Evolutionary conservation across 2,888 invertebrate genomes (phyloP).

Genomic region (Nemoura dubitans): DNA sequence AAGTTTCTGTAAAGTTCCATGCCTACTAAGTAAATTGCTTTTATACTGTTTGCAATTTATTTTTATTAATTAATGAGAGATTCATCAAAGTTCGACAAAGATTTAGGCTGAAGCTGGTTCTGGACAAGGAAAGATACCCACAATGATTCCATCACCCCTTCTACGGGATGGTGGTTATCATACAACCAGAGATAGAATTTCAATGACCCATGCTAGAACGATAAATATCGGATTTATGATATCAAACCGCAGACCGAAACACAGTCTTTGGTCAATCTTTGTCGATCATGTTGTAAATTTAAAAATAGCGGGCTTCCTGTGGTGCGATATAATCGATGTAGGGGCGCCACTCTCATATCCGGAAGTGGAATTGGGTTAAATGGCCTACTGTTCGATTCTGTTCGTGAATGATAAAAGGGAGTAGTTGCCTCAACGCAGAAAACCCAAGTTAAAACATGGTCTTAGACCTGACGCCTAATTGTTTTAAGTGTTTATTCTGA

Average conservation of each 20-base stretch:
- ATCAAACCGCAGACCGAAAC: too few species aligned
- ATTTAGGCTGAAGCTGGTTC: too few species aligned
- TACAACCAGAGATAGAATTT: too few species aligned
- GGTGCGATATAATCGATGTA: background rate
- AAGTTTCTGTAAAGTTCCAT: constrained; percentile 38
- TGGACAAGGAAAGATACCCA: too few species aligned
- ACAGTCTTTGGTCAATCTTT: too few species aligned
- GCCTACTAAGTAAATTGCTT: constrained; percentile 49
- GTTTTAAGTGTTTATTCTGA: background rate
- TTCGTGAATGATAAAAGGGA: background rate
- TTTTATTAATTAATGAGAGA: too few species aligned
- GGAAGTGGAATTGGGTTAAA: constrained; percentile 46
- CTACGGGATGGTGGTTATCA: too few species aligned
- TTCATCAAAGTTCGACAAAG: too few species aligned
- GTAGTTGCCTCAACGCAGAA: constrained; percentile 37
- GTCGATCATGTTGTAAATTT: background rate
- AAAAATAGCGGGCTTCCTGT: background rate
- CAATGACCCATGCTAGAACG: too few species aligned
- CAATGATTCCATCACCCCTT: too few species aligned
- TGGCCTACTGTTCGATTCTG: constrained; percentile 26
- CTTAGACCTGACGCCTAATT: background rate
- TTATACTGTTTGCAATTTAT: constrained; percentile 49
- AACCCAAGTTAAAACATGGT: constrained; percentile 18
- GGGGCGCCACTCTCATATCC: constrained; percentile 33
- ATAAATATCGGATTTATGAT: too few species aligned